Base-by-base conservation (phyloP, 2,888 invertebrate species). In the Torymus aiolomorphi region DNA sequence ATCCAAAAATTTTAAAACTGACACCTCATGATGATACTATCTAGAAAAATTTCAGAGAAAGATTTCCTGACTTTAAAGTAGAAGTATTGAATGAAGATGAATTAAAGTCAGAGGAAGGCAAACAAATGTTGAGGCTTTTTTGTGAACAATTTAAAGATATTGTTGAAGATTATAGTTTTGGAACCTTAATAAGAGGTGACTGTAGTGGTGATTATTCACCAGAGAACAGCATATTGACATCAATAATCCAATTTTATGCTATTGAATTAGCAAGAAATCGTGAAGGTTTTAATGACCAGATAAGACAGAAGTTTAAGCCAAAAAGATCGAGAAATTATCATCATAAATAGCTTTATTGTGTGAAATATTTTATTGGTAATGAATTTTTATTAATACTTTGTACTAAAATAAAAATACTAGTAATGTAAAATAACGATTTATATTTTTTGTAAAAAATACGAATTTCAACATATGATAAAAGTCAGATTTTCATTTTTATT, bases 191-290 rank as follows among this genome's bases (percentile, higher is more conserved):
- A 86, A 92, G 99, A 85, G 92, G 95, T 2, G 94, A 98, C 87
- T 94, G 95, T 24, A 92, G 92, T 49, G 94, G 94, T 75, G 96
- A 96, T 86, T 98, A 98, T 88, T 94, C 95, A 0, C 95, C 97
- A 88, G 93, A 94, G 74, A 99, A 99, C 88, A 96, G 97, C 1
- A 96, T 97, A 82, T 91, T 97, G 82, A 97, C 97, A 0, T 95
- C 97, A 4, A 93, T 98, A 88, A 96, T 98, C 82, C 99, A 99
- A 90, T 99, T 98, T 90, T 95, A 96, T 86, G 98, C 98, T 0
- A 96, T 99, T 85, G 99, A 99, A 92, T 94, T 98, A 82, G 97
- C 98, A 0, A 94, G 99, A 85, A 99, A 99, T 91, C 93, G 95
- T 83, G 97, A 98, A 91, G 97, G 98, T 0, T 91, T 93, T 49